Conservation (phyloP, 2,888 invertebrate genomes). For the Watsonalla cultraria region DNA sequence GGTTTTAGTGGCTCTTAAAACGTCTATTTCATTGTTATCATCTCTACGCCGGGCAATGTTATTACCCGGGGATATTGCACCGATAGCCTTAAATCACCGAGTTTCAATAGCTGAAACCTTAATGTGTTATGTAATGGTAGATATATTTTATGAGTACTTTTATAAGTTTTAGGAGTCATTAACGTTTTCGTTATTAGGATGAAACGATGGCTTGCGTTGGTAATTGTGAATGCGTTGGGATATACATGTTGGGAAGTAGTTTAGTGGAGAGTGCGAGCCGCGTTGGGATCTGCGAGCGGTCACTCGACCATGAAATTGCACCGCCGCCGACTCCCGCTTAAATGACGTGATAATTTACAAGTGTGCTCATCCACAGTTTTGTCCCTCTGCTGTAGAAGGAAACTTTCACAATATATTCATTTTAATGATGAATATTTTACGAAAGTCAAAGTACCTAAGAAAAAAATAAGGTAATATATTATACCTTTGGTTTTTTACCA, state of each 20-base stretch:
- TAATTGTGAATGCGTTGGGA: neutral
- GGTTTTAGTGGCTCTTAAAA: conserved; percentile 5
- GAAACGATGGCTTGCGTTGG: neutral
- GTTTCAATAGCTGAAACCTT: neutral
- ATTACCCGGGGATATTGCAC: neutral
- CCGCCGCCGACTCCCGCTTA: conserved; percentile 39
- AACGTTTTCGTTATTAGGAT: neutral
- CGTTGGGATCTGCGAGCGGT: conserved; percentile 22
- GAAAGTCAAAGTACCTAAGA: no score
- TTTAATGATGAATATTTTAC: conserved; percentile 1
- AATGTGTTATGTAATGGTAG: neutral
- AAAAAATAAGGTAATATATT: no score
- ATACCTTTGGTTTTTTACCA: no score
- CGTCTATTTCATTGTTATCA: conserved; percentile 6
- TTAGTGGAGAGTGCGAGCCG: conserved; percentile 18
- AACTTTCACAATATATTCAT: conserved; percentile 36
- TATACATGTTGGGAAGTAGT: conserved; percentile 9
- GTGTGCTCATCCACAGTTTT: conserved; percentile 40
- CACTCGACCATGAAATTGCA: conserved; percentile 51
- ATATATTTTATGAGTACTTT: neutral
- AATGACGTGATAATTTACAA: conserved; percentile 59
- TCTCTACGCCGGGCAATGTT: conserved; percentile 2
- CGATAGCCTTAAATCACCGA: neutral
- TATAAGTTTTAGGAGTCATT: neutral
- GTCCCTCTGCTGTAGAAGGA: conserved; percentile 23